A percentile compares a stretch with the other conserved stretches of the same genome.
Conservation (phyloP, 2,797 vertebrate genomes). For the Cyclopterus lumpus region DNA sequence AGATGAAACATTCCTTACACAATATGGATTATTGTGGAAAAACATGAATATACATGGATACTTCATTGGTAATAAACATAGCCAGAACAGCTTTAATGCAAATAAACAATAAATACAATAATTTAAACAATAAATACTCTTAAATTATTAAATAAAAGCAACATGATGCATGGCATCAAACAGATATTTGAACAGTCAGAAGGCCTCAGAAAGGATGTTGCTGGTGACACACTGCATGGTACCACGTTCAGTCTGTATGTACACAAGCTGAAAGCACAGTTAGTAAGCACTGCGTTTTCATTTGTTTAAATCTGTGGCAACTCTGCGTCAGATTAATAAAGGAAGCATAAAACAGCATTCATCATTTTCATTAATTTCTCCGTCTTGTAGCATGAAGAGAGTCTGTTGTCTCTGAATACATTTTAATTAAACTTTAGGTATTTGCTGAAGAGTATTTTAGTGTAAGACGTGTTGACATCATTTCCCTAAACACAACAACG, state of each 20-base stretch:
- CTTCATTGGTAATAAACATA: conserved; percentile 74
- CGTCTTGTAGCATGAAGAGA: not conserved
- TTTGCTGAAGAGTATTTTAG: not conserved
- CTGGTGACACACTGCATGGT: not conserved
- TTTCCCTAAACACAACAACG: not conserved
- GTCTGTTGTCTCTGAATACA: not conserved
- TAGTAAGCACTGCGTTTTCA: not conserved
- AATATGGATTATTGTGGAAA: conserved; percentile 15
- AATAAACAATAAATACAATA: conserved; percentile 83
- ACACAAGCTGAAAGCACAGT: not conserved
- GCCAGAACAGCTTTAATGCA: conserved; percentile 70
- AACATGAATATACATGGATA: conserved; percentile 27
- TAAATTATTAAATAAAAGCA: conserved; percentile 73
- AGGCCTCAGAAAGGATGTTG: conserved; percentile 18
- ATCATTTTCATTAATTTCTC: not conserved
- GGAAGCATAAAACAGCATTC: not conserved
- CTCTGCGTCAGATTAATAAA: not conserved
- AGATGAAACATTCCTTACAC: not conserved
- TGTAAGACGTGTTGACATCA: not conserved
- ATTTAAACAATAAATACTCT: conserved; percentile 77
- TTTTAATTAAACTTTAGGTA: not conserved
- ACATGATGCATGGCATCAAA: conserved; percentile 80
- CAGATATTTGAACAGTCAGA: conserved; percentile 33
- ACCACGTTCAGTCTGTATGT: conserved; percentile 5
- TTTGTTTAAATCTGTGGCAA: not conserved